Percentiles rank a stretch among this genome's conserved stretches.
These are phyloP conservation scores for Callithrix jacchus DNA, from an alignment of 2,113 vertebrate genomes.

Conservation along the genomic window DNA sequence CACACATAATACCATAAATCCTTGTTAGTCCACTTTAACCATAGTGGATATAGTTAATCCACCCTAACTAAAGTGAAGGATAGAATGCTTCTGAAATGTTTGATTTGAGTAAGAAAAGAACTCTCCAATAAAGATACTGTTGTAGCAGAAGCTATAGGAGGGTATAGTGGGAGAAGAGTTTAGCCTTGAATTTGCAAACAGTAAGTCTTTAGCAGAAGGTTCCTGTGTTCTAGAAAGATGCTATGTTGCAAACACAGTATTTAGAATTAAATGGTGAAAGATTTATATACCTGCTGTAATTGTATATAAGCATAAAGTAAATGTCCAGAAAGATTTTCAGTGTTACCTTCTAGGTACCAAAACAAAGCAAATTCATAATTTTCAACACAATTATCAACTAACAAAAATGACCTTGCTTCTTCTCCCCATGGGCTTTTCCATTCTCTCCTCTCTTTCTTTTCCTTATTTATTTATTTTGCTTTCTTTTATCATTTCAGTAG, in stretches of 20 bases:
- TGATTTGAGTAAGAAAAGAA: neutral
- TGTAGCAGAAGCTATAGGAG: neutral
- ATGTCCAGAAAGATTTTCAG: neutral
- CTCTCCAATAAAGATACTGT: neutral
- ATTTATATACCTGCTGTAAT: neutral
- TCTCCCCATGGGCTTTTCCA: neutral
- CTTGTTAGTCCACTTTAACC: neutral
- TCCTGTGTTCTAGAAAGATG: neutral
- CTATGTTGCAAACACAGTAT: neutral
- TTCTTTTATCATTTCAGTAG: neutral
- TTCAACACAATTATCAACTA: neutral
- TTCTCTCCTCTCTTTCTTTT: neutral
- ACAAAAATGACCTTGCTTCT: neutral
- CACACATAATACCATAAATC: neutral
- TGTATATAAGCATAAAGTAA: neutral
- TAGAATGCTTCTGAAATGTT: neutral
- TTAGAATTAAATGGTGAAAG: neutral
- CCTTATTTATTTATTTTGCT: neutral
- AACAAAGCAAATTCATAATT: neutral
- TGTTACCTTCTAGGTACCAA: neutral
- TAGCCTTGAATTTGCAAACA: neutral
- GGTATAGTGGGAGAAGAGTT: neutral
- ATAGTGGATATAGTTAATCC: neutral
- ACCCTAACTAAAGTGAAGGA: neutral
- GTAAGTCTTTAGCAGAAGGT: neutral